Evolutionary conservation across 2,797 vertebrate species (phyloP).

Genomic region (Chloroceryle inda): DNA sequence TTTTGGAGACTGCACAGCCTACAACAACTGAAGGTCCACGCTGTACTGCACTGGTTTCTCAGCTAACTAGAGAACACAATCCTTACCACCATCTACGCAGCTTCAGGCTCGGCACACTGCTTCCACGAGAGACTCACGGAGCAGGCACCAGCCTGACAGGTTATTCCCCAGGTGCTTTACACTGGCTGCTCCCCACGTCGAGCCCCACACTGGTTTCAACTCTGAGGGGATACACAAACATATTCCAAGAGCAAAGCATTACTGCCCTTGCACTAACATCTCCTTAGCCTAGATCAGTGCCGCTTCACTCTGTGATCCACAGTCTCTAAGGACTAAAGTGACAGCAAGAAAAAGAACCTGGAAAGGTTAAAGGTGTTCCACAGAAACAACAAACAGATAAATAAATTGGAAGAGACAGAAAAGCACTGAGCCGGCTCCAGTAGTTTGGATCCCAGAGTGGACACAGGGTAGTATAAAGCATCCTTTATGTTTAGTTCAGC

Average conservation of each 20-base stretch:
- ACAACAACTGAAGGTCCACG: background rate
- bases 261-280: background rate
- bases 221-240: background rate
- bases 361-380: background rate
- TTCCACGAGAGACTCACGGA: background rate
- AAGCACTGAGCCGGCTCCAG: background rate
- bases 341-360: background rate
- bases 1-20: background rate
- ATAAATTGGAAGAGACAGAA: background rate
- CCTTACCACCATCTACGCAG: background rate
- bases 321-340: background rate
- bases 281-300: background rate
- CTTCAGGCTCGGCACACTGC: background rate
- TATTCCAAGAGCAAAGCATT: background rate
- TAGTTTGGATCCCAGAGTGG: background rate
- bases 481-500: background rate
- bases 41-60: background rate
- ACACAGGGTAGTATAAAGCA: background rate
- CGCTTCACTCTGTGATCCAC: background rate
- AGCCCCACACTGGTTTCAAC: accelerated
- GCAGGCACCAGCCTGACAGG: background rate
- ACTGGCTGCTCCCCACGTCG: accelerated
- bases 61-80: background rate
- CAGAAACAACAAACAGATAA: background rate
- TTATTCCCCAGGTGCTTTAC: background rate